Evolutionary conservation across 2,888 invertebrate genomes (phyloP), one percentile per base, ranked within the genome.

Genomic region (Drosophila nr. medialis): DNA sequence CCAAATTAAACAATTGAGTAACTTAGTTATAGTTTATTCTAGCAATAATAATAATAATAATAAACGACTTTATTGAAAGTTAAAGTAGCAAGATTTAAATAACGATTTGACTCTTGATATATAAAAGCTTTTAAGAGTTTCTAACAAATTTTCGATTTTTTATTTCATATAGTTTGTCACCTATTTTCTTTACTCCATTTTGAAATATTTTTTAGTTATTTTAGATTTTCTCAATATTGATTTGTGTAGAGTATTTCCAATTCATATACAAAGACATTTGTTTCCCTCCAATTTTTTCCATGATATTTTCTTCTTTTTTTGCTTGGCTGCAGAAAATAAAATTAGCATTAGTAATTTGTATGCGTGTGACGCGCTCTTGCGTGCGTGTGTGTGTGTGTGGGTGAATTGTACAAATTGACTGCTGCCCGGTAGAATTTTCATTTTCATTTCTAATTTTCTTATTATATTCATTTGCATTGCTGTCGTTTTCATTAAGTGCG

Each of bases 261-360:
- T n/a, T 58, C 30, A 21, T 5, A 8, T 8, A 7, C 6, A 32
- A 21, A 15, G 2, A 13, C n/a, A n/a, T 45, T 45, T 30, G 4
- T 8, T 11, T 15, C 13, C 7, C 29, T 36, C 8, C 5, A 3
- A 30, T 48, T 34, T 45, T 59, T 21, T n/a, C 27, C 7, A 10
- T 53, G 21, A 4, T 56, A n/a, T 13, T 27, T 7, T n/a, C 11
- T 13, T 49, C 29, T 49, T 55, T 60, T 69, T 45, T 62, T 32
- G 49, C 60, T 38, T 49, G 38, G 30, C 53, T 32, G 58, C 45
- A 29, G 51, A n/a, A 77, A 89, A 86, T 89, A 77, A 89, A 89
- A 86, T 86, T 86, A 86, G 87, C 85, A 86, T 86, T 84, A 72
- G 82, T 59, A 84, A 84, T 88, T 89, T 75, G 84, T 72, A 89